Base-by-base conservation (phyloP, 2,113 vertebrate genomes). In the Proteles cristata region DNA sequence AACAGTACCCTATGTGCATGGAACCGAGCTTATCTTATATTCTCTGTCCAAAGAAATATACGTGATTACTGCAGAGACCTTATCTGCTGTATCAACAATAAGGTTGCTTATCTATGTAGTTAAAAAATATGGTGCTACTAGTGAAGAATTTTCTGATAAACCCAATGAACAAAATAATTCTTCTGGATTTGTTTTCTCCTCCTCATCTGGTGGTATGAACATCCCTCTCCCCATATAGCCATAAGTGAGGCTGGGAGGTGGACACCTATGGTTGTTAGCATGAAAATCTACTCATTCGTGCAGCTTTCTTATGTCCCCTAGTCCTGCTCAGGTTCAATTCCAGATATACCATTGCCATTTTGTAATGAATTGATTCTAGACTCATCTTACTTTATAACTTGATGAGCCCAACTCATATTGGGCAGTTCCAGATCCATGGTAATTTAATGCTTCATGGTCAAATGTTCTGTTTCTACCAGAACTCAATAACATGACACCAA, bases 31-130 rank as follows among this genome's bases (percentile, higher is more conserved):
- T 66, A 39, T 99, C 84, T 63, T 99, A 1, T 99, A 99, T 98
- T 0, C 99, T 5, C 99, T 99, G 0, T 99, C 99, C 55, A 99
- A 99, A 99, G 99, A 99, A 98, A 99, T 99, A 97, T 99, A 99
- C 4, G 98, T 99, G 3, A 31, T 99, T 87, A 99, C 99, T 98
- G 97, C 99, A 0, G 99, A 99, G 98, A 99, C 99, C 0, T 25
- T 99, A n/a, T 97, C 99, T 71, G 98, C 98, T 10, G 9, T 88
- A 66, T 98, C 98, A 90, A 97, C 99, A 4, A 87, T 99, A 2
- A 0, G 98, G 1, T 10, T 99, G 71, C 31, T 99, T 74, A 1
- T 99, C 45, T 99, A 99, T 53, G 95, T 2, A 4, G 0, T 99
- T 87, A 99, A 99, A 98, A 99, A 99, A 92, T 99, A 98, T 1